Evolutionary conservation across 1,140 invertebrate genomes (phyloP).

Genomic region (Pogonomyrmex barbatus): DNA sequence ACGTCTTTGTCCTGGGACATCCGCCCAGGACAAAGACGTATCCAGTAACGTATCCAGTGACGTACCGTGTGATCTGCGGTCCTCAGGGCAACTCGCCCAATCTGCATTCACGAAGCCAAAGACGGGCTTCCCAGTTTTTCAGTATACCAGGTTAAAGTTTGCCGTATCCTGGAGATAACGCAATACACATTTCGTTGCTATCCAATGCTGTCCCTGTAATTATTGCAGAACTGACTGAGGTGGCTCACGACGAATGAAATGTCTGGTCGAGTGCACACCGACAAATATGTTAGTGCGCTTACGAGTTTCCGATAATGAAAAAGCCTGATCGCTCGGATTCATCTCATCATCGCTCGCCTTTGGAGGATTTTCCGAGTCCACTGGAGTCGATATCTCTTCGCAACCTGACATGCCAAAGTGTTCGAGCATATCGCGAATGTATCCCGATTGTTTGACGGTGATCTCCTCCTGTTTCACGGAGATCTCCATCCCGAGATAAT

Average conservation of each 20-base stretch:
- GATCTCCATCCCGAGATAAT: too few species aligned
- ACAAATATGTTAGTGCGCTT: neutral
- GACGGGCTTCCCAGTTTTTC: neutral
- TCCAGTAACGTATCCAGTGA: neutral
- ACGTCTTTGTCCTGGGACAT: neutral
- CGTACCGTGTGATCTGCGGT: neutral
- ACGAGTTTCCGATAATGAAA: too few species aligned
- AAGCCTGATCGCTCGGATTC: too few species aligned
- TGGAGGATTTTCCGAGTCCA: too few species aligned
- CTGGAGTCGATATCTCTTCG: too few species aligned
- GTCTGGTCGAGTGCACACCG: neutral
- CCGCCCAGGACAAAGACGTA: too few species aligned
- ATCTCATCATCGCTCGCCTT: too few species aligned
- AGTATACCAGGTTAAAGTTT: neutral
- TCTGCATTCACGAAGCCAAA: neutral
- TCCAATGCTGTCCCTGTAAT: neutral
- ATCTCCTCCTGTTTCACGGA: too few species aligned
- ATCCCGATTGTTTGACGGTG: too few species aligned
- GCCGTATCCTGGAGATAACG: neutral
- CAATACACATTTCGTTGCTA: neutral
- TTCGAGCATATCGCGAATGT: too few species aligned
- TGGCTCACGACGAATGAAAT: neutral
- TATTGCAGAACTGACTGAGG: neutral
- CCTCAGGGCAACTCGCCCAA: neutral
- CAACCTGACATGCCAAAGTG: too few species aligned